phyloP scores from a whole-genome alignment of 2,797 vertebrate species.

The Mus caroli region DNA sequence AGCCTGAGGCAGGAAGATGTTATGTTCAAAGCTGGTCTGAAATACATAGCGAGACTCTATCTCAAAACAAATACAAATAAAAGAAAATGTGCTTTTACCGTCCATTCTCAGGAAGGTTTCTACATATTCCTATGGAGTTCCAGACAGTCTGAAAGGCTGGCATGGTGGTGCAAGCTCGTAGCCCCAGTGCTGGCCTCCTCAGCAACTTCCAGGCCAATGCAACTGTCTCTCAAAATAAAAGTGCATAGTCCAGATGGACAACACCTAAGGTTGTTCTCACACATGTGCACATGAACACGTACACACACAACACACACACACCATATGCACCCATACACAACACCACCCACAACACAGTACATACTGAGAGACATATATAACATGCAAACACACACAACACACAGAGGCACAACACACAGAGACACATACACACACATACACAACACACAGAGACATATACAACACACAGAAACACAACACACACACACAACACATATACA shows the following conservation, averaged over 20 bases:
- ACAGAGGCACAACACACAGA: background rate
- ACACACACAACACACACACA: background rate
- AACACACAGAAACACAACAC: background rate
- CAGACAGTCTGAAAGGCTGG: background rate
- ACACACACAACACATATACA: background rate
- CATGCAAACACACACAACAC: background rate
- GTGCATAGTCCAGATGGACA: background rate
- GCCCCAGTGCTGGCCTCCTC: background rate
- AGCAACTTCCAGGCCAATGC: too few species aligned
- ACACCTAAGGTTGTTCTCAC: background rate
- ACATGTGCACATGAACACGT: background rate
- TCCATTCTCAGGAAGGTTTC: background rate
- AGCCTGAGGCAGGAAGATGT: background rate
- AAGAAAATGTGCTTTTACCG: background rate
- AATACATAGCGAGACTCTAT: background rate
- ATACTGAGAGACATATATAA: background rate
- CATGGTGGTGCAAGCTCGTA: background rate
- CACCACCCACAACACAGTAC: background rate
- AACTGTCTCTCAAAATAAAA: background rate
- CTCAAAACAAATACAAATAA: background rate
- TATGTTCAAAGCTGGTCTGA: background rate
- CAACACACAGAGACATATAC: background rate
- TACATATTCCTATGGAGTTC: constrained; percentile 2
- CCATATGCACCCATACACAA: background rate
- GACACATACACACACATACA: background rate